Evolutionary conservation across 2,797 vertebrate species (phyloP).

Genomic region (Pogoniulus pusillus): DNA sequence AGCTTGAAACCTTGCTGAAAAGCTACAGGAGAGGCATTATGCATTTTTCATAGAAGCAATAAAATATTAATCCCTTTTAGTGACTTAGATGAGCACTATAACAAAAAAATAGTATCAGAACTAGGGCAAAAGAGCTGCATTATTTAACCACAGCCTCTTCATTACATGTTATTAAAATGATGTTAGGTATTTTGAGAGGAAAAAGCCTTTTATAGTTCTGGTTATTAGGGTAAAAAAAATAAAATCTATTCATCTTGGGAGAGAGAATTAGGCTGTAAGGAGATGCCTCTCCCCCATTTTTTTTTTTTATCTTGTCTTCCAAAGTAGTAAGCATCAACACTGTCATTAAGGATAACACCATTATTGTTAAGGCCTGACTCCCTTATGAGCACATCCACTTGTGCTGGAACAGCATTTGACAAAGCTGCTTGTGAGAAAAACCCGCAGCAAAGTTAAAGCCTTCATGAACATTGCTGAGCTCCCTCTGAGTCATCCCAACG

Average conservation of each 20-base stretch:
- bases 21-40: conserved; percentile 41
- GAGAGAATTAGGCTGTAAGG: not conserved
- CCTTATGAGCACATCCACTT: not conserved
- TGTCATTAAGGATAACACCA: not conserved
- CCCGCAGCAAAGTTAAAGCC: not conserved
- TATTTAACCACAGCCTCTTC: conserved; percentile 68
- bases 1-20: conserved; percentile 56
- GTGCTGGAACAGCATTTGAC: not conserved
- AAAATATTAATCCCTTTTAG: conserved; percentile 75
- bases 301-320: not conserved
- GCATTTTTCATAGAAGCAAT: conserved; percentile 78
- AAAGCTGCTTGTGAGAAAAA: not conserved
- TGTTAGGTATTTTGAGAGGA: conserved; percentile 8
- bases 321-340: not conserved
- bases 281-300: not conserved
- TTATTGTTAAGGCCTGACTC: not conserved
- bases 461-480: not conserved
- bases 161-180: conserved; percentile 53
- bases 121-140: conserved; percentile 52
- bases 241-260: not conserved
- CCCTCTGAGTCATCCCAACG: not conserved
- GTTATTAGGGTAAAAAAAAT: conserved; percentile 20
- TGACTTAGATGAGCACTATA: conserved; percentile 69
- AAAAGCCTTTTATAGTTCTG: conserved; percentile 23
- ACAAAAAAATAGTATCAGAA: conserved; percentile 54